Base-by-base conservation (phyloP, 2,113 vertebrate species). In the Heterocephalus glaber region DNA sequence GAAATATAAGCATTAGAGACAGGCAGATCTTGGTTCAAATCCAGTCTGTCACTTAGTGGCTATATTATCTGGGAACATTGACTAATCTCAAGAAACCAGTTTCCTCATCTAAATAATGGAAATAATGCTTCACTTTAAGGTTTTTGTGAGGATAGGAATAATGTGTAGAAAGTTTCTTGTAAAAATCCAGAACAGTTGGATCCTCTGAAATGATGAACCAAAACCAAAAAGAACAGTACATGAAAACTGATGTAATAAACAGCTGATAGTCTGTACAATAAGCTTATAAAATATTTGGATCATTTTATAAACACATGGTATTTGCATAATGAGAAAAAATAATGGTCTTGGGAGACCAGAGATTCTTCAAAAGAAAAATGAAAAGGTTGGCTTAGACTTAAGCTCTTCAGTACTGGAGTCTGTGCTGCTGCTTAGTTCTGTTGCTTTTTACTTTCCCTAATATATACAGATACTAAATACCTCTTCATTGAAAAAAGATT, bases 321-420 rank as follows among this genome's bases (percentile, higher is more conserved):
- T 80, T 76, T 95, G 26, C 24, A 91, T 60, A 84, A 85, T 90
- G 33, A 77, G 86, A 86, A 65, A 86, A 88, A 41, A 10, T 44
- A 41, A 38, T 85, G 60, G 74, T 49, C 49, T 66, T 90, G 16
- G 61, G 41, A 90, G 76, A 84, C 8, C 72, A 56, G 38, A 80
- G 24, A 65, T 87, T 91, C 70, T 91, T 94, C 17, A 47, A 56
- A 92, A 86, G 56, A 74, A 81, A 77, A 89, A 54, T 28, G 20
- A 83, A n/a, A 24, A 28, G 16, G 5, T 47, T 83, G 56, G 5
- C 54, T 89, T 86, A 30, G 49, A 56, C 19, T 81, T 60, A 49
- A 49, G 16, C 28, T 86, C 33, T 61, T 58, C 8, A 72, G 54
- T 65, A 56, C 13, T 44, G 65, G 80, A 81, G 89, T 52, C 56